phyloP scores from a whole-genome alignment of 92 coral and sea anemone species.

The Umimayanthus kanabou region DNA sequence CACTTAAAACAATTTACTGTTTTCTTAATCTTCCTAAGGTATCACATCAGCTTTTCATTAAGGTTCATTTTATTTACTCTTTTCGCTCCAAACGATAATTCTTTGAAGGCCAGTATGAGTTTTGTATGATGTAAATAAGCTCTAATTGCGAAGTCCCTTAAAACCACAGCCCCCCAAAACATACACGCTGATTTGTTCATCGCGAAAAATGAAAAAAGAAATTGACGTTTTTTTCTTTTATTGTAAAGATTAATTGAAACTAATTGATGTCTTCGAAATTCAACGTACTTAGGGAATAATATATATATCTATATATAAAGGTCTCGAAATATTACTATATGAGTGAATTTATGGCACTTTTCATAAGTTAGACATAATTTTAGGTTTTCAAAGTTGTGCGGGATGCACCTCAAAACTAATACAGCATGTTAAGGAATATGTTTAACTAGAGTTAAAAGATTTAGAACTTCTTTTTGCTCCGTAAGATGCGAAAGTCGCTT shows the following conservation, averaged over 20 bases:
- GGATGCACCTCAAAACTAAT: background rate
- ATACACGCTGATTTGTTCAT: constrained; percentile 79
- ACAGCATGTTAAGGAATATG: background rate
- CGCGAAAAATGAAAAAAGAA: constrained; percentile 56
- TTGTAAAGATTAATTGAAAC: constrained; percentile 89
- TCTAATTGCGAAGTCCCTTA: constrained; percentile 68
- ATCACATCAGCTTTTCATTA: constrained; percentile 89
- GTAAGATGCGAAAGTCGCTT: constrained; percentile 38
- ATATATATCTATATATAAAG: constrained; percentile 39
- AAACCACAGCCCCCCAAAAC: constrained; percentile 74
- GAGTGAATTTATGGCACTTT: background rate
- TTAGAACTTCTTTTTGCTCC: too few relatives aligned
- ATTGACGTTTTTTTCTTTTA: constrained; percentile 87
- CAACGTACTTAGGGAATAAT: constrained; percentile 87
- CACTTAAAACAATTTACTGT: constrained; percentile 84
- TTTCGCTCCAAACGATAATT: constrained; percentile 62
- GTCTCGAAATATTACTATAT: constrained; percentile 57
- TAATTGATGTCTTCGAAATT: constrained; percentile 93
- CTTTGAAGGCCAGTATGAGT: constrained; percentile 59
- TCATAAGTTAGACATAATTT: background rate
- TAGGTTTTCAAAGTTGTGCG: too few relatives aligned
- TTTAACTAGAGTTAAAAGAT: background rate
- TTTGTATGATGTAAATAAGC: constrained; percentile 62
- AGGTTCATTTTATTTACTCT: constrained; percentile 66
- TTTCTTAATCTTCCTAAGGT: constrained; percentile 67